Evolutionary conservation across 2,888 invertebrate genomes (phyloP).

Genomic region (Tupiocoris notatus): DNA sequence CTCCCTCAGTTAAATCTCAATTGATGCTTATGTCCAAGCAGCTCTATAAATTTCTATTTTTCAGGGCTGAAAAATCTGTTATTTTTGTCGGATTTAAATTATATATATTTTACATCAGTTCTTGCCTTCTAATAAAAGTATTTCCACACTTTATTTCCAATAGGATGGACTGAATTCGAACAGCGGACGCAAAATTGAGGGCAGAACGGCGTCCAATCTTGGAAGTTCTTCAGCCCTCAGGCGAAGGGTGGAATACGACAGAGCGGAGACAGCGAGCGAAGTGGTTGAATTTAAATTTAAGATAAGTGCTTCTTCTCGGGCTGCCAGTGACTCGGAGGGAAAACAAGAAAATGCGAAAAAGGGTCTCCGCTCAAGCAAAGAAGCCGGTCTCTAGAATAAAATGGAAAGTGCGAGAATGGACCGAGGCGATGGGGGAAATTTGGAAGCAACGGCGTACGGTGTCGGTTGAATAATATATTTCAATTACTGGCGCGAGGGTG

Average conservation of each 20-base stretch:
- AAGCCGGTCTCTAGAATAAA: neutral
- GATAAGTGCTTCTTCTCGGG: slow-evolving; percentile 5
- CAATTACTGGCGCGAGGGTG: slow-evolving; percentile 23
- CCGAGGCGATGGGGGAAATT: neutral
- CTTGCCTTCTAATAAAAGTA: no score
- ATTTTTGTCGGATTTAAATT: no score
- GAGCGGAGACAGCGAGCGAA: neutral
- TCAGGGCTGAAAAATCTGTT: no score
- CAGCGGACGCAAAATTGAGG: no score
- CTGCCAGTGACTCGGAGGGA: neutral
- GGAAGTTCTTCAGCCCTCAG: neutral
- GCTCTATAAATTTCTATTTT: no score
- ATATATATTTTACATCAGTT: no score
- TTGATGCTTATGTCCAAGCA: no score
- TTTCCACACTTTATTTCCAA: no score
- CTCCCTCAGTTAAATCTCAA: no score
- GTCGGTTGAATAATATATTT: slow-evolving; percentile 37
- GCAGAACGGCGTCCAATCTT: no score
- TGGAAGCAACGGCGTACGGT: slow-evolving; percentile 24
- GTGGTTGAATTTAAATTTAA: slow-evolving; percentile 29
- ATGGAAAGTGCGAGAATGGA: neutral
- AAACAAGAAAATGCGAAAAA: slow-evolving; percentile 7
- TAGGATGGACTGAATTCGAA: no score
- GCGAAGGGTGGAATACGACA: neutral
- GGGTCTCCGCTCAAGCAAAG: neutral